These are phyloP conservation scores for Rhogogaster chlorosoma DNA, from an alignment of 2,888 invertebrate species.

Conservation along the genomic window DNA sequence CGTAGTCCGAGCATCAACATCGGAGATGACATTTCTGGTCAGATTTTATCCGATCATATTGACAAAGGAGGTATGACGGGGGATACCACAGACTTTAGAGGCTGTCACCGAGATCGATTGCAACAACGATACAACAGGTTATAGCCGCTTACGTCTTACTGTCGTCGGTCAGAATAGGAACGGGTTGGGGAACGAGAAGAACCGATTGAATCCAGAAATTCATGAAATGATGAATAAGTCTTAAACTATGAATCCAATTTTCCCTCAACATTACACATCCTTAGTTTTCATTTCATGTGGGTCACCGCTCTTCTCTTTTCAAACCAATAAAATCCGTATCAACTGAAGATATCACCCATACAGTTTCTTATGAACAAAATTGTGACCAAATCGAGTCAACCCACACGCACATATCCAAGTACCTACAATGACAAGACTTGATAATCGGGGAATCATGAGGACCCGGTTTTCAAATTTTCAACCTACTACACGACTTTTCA, in stretches of 20 bases:
- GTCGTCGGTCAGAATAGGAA: neutral
- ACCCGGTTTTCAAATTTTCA: neutral
- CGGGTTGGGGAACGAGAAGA: neutral
- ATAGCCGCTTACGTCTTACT: neutral
- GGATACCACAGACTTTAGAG: slow-evolving; percentile 1
- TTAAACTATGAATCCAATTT: neutral
- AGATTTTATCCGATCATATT: slow-evolving; percentile 34
- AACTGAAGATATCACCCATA: neutral
- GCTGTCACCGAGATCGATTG: slow-evolving; percentile 24
- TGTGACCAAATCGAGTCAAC: neutral
- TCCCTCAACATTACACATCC: neutral
- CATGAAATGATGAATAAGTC: neutral
- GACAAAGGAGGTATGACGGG: slow-evolving; percentile 26
- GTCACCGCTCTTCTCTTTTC: neutral
- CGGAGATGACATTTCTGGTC: slow-evolving; percentile 19
- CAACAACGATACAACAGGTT: neutral
- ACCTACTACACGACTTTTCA: neutral
- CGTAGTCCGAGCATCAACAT: neutral
- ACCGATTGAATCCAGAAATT: slow-evolving; percentile 8
- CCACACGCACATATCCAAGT: neutral
- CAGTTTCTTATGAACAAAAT: neutral
- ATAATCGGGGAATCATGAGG: neutral
- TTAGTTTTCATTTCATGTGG: neutral
- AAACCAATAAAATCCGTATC: neutral
- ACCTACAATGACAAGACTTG: neutral